Conservation (phyloP, 2,113 vertebrate species). For the Ailuropoda melanoleuca region DNA sequence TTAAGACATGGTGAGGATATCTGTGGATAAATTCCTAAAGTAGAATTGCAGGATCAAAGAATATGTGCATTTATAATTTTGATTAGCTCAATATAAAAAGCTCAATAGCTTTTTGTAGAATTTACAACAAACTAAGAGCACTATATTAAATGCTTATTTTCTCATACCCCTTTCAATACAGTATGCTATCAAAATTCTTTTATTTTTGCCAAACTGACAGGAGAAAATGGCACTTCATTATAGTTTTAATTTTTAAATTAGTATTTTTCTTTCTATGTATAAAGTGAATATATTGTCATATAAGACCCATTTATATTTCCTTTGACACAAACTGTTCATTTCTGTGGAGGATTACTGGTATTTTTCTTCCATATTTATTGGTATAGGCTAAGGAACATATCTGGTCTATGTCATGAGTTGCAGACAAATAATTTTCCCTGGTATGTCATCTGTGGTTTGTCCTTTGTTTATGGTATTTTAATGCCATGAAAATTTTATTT, state of each 20-base stretch:
- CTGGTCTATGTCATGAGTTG: background rate
- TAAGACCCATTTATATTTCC: background rate
- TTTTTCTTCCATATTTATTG: background rate
- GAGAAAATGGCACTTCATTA: background rate
- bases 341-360: background rate
- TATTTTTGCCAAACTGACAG: background rate
- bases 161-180: background rate
- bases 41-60: background rate
- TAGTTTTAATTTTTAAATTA: slow-evolving; percentile 12
- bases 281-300: background rate
- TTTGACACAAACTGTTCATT: background rate
- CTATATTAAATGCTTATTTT: background rate
- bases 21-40: background rate
- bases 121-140: background rate
- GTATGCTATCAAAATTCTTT: background rate
- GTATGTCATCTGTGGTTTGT: background rate
- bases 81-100: background rate
- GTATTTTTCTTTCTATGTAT: background rate
- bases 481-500: background rate
- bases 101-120: background rate
- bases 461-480: background rate
- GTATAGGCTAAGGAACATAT: background rate
- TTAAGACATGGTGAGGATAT: background rate
- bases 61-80: background rate
- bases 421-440: background rate